phyloP scores from a whole-genome alignment of 2,797 vertebrate genomes.

The Ataeniobius toweri region DNA sequence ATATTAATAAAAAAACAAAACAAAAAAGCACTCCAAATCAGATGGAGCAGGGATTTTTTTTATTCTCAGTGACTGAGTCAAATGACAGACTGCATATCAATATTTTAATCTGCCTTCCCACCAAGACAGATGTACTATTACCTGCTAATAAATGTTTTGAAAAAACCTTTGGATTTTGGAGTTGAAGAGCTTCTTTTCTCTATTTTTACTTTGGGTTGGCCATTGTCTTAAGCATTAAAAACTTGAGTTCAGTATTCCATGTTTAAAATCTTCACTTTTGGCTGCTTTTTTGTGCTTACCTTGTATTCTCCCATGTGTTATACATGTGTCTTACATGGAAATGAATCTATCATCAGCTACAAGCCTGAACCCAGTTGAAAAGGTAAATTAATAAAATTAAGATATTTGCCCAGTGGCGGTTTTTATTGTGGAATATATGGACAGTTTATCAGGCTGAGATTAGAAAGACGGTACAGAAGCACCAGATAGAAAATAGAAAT shows the following conservation, averaged over 20 bases:
- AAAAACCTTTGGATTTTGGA: not conserved
- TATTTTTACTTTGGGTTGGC: not conserved
- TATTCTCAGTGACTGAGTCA: not conserved
- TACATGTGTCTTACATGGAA: not conserved
- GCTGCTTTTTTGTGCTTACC: not conserved
- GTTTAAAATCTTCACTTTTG: not conserved
- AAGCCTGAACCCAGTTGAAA: not conserved
- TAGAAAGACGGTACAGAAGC: too few relatives aligned
- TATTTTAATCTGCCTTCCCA: not conserved
- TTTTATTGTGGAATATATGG: too few relatives aligned
- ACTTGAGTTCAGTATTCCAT: not conserved
- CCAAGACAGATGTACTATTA: not conserved
- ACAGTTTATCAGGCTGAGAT: too few relatives aligned
- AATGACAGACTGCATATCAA: not conserved
- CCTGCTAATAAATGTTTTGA: not conserved
- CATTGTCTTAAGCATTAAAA: not conserved
- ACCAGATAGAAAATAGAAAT: too few relatives aligned
- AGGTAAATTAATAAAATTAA: too few relatives aligned
- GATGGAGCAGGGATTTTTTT: not conserved
- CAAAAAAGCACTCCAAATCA: not conserved
- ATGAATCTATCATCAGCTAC: not conserved
- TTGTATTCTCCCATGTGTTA: not conserved
- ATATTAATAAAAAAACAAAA: not conserved
- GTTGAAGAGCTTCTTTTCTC: not conserved
- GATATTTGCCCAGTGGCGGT: too few relatives aligned